Evolutionary conservation across 2,113 vertebrate species (phyloP).

Genomic region (Oenanthe melanoleuca): DNA sequence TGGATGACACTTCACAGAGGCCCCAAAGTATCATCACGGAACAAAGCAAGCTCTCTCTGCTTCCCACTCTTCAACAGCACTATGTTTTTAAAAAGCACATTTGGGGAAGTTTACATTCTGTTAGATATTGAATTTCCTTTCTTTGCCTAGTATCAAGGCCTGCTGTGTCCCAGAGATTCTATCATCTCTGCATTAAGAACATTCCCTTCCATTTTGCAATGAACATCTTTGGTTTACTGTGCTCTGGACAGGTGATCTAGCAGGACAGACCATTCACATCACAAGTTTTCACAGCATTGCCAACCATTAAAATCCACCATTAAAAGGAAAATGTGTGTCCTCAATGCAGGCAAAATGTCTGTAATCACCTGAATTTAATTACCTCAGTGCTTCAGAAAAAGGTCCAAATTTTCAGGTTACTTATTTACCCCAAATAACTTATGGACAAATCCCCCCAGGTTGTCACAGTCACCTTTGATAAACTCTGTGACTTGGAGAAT

Average conservation of each 20-base stretch:
- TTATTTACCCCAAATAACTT: neutral
- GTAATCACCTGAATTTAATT: neutral
- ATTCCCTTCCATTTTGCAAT: neutral
- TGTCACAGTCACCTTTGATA: neutral
- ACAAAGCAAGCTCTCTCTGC: neutral
- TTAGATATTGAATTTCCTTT: neutral
- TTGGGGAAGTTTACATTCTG: neutral
- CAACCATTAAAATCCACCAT: neutral
- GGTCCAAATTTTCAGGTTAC: neutral
- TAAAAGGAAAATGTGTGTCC: neutral
- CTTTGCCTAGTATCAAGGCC: neutral
- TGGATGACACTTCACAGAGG: neutral
- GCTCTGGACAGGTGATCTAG: neutral
- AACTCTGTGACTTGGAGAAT: neutral
- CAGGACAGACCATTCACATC: neutral
- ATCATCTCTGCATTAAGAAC: neutral
- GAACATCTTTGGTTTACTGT: neutral
- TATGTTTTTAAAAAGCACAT: neutral
- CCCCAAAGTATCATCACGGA: neutral
- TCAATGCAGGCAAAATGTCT: neutral
- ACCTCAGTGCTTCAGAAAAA: neutral
- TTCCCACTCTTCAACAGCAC: neutral
- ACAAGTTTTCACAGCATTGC: neutral
- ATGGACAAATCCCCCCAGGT: neutral
- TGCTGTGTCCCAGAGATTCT: neutral